Conservation (phyloP, 2,797 vertebrate species). For the Pelobates cultripes region DNA sequence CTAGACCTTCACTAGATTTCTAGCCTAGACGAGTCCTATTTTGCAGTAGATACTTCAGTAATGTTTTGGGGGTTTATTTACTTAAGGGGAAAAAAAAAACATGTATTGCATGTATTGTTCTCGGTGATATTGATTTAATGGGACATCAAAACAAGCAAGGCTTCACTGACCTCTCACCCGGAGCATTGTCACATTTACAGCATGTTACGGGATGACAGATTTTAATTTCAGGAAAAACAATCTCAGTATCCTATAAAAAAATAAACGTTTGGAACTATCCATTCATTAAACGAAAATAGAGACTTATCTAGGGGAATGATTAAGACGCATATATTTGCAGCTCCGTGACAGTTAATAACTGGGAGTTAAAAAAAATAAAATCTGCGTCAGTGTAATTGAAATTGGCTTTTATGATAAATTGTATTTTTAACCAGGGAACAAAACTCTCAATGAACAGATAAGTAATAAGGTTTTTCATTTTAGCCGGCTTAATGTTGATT, state of each 20-base stretch:
- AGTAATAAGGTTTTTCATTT: slow-evolving; percentile 14
- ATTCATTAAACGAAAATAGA: slow-evolving; percentile 63
- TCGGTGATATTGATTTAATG: slow-evolving; percentile 39
- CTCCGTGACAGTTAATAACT: slow-evolving; percentile 47
- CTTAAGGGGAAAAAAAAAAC: slow-evolving; percentile 1
- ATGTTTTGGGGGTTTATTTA: slow-evolving; percentile 6
- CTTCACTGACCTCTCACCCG: slow-evolving; percentile 31
- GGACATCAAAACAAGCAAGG: slow-evolving; percentile 15
- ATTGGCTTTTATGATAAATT: slow-evolving; percentile 31
- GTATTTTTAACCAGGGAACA: neutral
- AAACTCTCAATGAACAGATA: slow-evolving; percentile 4
- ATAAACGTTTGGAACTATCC: slow-evolving; percentile 67
- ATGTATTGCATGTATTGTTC: slow-evolving; percentile 33
- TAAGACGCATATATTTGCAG: slow-evolving; percentile 62
- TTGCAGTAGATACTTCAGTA: neutral
- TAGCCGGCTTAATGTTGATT: neutral
- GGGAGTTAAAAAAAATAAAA: slow-evolving; percentile 3
- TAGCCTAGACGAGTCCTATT: neutral
- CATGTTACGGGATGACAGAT: slow-evolving; percentile 42
- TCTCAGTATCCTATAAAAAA: slow-evolving; percentile 62
- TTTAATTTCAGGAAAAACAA: slow-evolving; percentile 40
- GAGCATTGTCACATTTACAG: slow-evolving; percentile 54
- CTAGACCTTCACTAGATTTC: neutral
- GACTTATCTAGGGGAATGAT: slow-evolving; percentile 56
- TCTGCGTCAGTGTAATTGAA: slow-evolving; percentile 22